Percentiles rank a stretch among this genome's conserved stretches.
Conservation (phyloP, 2,113 vertebrate genomes). For the Atlantisia rogersi region DNA sequence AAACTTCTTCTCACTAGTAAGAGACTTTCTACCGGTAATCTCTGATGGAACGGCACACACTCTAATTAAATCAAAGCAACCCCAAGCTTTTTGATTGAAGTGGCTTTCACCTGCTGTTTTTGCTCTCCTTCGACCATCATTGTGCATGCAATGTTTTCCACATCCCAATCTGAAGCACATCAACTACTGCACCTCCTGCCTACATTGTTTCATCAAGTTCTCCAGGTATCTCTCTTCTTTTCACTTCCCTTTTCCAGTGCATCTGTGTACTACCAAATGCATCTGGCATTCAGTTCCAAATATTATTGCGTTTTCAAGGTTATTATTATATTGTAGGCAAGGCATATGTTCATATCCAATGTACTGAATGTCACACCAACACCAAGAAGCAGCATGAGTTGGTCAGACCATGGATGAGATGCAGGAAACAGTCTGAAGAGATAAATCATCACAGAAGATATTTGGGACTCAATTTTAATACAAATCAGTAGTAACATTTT, state of each 20-base stretch:
- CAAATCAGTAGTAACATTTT: not conserved
- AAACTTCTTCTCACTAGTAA: not conserved
- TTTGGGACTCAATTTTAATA: not conserved
- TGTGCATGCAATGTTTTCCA: not conserved
- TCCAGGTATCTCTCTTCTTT: not conserved
- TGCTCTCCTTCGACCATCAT: not conserved
- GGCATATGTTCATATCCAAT: not conserved
- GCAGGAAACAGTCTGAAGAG: not conserved
- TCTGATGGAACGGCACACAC: not conserved
- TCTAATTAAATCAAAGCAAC: not conserved
- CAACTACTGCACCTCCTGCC: not conserved
- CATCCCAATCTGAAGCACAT: not conserved
- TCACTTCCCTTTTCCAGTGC: not conserved
- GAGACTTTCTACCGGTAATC: not conserved
- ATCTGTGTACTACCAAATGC: not conserved
- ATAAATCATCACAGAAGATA: slow-evolving; percentile 17
- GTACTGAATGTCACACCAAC: not conserved
- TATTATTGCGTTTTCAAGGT: slow-evolving; percentile 10
- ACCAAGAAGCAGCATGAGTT: not conserved
- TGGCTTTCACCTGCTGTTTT: not conserved
- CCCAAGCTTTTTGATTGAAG: not conserved
- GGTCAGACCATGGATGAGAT: not conserved
- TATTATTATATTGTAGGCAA: not conserved
- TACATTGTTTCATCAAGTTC: not conserved
- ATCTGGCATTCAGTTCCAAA: slow-evolving; percentile 13